Percentiles rank a stretch among this genome's conserved stretches.
These are phyloP conservation scores for Perca flavescens DNA, from an alignment of 2,113 vertebrate species.

Conservation along the genomic window DNA sequence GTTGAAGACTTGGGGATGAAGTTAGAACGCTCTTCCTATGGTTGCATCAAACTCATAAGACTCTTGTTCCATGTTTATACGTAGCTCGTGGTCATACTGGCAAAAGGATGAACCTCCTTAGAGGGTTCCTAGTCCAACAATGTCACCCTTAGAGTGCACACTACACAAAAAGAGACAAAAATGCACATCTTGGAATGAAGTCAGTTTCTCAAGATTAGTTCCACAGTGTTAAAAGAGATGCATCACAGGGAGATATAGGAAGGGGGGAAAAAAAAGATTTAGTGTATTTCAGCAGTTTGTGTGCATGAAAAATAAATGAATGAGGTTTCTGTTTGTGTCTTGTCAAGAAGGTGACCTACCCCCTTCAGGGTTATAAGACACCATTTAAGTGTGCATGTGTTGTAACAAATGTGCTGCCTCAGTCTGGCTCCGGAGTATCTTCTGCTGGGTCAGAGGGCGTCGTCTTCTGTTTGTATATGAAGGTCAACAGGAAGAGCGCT, in stretches of 20 bases:
- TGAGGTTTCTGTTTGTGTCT: constrained; percentile 39
- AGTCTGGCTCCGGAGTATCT: constrained; percentile 75
- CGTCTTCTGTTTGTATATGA: constrained; percentile 90
- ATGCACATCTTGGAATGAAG: constrained; percentile 42
- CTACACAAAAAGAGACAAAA: constrained; percentile 42
- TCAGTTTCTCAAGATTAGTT: constrained; percentile 38
- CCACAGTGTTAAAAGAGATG: constrained; percentile 34
- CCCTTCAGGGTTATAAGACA: constrained; percentile 15
- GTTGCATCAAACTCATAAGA: constrained; percentile 5
- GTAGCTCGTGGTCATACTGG: constrained; percentile 40
- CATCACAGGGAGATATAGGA: constrained; percentile 18
- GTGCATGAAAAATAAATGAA: constrained; percentile 42
- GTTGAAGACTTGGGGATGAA: constrained; percentile 12
- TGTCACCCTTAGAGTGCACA: constrained; percentile 61
- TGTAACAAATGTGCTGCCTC: constrained; percentile 37
- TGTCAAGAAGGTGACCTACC: neutral
- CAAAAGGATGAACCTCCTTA: constrained; percentile 56
- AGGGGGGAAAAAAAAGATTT: neutral
- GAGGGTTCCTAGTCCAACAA: constrained; percentile 52
- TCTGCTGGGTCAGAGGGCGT: constrained; percentile 63
- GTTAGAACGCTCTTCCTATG: constrained; percentile 2
- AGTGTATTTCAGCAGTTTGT: constrained; percentile 27
- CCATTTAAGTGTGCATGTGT: constrained; percentile 24
- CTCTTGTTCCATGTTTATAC: constrained; percentile 8
- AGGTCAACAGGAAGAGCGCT: constrained; percentile 96